These are phyloP conservation scores for Philhelius pedissequus DNA, from an alignment of 2,888 invertebrate species.

Conservation along the genomic window DNA sequence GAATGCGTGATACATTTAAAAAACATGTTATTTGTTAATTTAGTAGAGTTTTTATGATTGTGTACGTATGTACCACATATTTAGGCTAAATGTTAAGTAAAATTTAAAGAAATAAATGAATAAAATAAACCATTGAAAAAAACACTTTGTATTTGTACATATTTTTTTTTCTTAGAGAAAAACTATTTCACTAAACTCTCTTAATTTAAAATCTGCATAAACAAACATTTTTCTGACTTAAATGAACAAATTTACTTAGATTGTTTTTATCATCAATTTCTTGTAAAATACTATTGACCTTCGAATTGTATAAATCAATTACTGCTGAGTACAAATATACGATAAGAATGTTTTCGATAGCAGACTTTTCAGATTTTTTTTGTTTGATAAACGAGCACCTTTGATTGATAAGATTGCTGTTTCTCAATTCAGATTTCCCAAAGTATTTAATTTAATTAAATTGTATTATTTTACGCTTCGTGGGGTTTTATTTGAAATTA, in stretches of 20 bases:
- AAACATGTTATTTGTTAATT: too few relatives aligned
- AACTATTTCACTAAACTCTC: too few relatives aligned
- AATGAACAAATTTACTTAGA: background rate
- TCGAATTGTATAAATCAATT: background rate
- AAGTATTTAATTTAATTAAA: background rate
- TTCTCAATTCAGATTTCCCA: background rate
- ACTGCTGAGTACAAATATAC: background rate
- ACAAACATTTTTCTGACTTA: background rate
- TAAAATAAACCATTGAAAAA: too few relatives aligned
- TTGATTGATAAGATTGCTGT: conserved; percentile 45
- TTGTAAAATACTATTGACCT: conserved; percentile 4
- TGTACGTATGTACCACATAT: too few relatives aligned
- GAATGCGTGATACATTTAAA: too few relatives aligned
- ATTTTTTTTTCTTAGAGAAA: too few relatives aligned
- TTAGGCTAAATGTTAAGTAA: too few relatives aligned
- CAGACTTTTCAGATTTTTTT: conserved; percentile 24
- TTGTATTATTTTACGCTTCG: background rate
- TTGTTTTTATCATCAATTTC: background rate
- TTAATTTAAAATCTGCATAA: background rate
- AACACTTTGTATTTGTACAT: too few relatives aligned
- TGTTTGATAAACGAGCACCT: conserved; percentile 33
- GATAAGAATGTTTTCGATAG: conserved; percentile 22
- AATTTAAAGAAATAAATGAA: too few relatives aligned
- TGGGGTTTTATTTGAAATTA: background rate
- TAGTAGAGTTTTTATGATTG: too few relatives aligned